Percentiles rank a stretch among this genome's conserved stretches.
These are phyloP conservation scores for Ceratina japonica DNA, from an alignment of 1,140 invertebrate genomes.

Conservation along the genomic window DNA sequence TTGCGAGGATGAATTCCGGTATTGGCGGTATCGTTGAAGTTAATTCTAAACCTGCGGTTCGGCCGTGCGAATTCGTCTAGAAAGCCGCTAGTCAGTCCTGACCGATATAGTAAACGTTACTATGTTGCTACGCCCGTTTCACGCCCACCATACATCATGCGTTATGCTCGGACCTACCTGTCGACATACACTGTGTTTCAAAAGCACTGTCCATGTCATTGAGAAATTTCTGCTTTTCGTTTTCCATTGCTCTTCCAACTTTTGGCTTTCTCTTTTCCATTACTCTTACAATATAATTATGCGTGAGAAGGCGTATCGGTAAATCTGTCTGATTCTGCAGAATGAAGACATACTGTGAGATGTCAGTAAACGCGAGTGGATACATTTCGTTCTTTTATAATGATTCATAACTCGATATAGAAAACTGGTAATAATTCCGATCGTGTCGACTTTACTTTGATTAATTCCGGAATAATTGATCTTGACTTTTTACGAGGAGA, in stretches of 20 bases:
- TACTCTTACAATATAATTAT: too few species aligned
- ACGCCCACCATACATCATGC: conserved; percentile 75
- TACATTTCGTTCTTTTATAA: background rate
- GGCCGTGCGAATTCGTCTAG: conserved; percentile 32
- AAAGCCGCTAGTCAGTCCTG: conserved; percentile 40
- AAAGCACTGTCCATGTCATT: conserved; percentile 23
- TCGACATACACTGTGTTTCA: conserved; percentile 56
- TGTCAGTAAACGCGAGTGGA: background rate
- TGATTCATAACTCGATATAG: background rate
- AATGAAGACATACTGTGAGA: too few species aligned
- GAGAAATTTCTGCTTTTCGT: background rate
- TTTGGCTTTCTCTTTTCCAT: too few species aligned
- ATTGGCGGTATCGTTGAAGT: background rate
- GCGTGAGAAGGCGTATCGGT: too few species aligned
- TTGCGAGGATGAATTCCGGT: background rate
- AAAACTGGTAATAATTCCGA: background rate
- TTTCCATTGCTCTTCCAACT: too few species aligned
- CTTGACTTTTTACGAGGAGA: background rate
- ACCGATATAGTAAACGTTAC: conserved; percentile 76
- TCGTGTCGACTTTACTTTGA: background rate
- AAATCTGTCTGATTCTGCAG: too few species aligned
- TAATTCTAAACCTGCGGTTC: conserved; percentile 16
- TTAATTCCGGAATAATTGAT: background rate
- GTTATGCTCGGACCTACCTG: conserved; percentile 65
- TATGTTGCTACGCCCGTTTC: conserved; percentile 71